Evolutionary conservation across 2,888 invertebrate genomes (phyloP).

Genomic region (Microctonus brassicae): DNA sequence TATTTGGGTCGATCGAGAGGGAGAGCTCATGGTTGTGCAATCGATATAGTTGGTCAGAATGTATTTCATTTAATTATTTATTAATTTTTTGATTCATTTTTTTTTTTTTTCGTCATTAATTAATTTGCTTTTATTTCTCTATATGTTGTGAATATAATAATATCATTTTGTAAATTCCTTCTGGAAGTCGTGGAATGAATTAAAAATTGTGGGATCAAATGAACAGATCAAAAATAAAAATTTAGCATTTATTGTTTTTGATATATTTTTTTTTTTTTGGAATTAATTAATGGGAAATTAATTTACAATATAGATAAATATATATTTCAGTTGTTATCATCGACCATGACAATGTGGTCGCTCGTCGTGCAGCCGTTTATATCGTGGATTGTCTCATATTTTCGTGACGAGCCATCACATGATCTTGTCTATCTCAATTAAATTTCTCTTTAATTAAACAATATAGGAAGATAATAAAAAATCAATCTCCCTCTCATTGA

Average conservation of each 20-base stretch:
- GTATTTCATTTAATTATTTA: conserved; percentile 15
- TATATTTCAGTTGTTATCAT: conserved; percentile 61
- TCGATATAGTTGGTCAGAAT: conserved; percentile 18
- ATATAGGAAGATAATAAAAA: neutral
- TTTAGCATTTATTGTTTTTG: neutral
- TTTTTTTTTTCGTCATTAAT: neutral
- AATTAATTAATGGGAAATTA: neutral
- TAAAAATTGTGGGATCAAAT: too few relatives aligned
- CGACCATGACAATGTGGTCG: conserved; percentile 58
- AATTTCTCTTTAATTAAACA: conserved; percentile 27
- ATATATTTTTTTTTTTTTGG: neutral
- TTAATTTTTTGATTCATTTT: conserved; percentile 7
- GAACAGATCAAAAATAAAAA: neutral
- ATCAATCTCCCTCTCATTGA: neutral
- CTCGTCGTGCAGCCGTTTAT: conserved; percentile 57
- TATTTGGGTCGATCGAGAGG: conserved; percentile 48
- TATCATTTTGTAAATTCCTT: neutral
- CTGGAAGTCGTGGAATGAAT: neutral
- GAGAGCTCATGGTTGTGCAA: conserved; percentile 39
- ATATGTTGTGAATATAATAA: neutral
- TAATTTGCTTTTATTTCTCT: neutral
- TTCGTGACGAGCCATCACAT: conserved; percentile 46
- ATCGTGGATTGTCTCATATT: conserved; percentile 59
- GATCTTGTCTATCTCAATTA: conserved; percentile 43
- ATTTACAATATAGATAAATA: conserved; percentile 20